Conservation (phyloP, 2,888 invertebrate species). For the Eugnorisma glareosa region DNA sequence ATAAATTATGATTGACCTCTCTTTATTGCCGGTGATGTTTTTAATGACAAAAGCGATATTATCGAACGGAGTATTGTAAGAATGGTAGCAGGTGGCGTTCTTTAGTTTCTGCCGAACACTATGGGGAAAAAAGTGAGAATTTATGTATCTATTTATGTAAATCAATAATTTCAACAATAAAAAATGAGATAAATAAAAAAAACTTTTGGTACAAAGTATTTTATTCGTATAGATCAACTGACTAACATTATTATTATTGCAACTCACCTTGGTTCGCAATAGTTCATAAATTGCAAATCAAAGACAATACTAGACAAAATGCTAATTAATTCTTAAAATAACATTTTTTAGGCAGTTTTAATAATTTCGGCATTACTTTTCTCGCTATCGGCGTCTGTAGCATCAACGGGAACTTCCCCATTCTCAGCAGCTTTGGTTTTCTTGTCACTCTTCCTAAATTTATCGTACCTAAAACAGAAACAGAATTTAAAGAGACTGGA, state of each 20-base stretch:
- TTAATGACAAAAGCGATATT: too few species aligned
- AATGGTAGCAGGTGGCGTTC: too few species aligned
- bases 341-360: conserved; percentile 73
- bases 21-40: too few species aligned
- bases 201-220: conserved; percentile 26
- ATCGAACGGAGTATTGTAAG: too few species aligned
- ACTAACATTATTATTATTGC: conserved; percentile 30
- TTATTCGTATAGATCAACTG: conserved; percentile 26
- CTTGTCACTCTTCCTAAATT: conserved; percentile 92
- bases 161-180: not conserved
- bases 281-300: conserved; percentile 34
- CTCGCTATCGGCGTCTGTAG: conserved; percentile 79
- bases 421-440: conserved; percentile 84
- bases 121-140: too few species aligned
- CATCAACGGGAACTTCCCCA: conserved; percentile 80
- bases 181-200: not conserved
- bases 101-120: too few species aligned
- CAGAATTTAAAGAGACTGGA: not conserved
- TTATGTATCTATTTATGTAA: too few species aligned
- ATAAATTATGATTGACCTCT: too few species aligned
- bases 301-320: conserved; percentile 15
- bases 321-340: conserved; percentile 30
- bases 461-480: conserved; percentile 88
- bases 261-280: conserved; percentile 8
- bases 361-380: conserved; percentile 81